These are phyloP conservation scores for Keiferia lycopersicella DNA, from an alignment of 2,888 invertebrate species.

Conservation along the genomic window DNA sequence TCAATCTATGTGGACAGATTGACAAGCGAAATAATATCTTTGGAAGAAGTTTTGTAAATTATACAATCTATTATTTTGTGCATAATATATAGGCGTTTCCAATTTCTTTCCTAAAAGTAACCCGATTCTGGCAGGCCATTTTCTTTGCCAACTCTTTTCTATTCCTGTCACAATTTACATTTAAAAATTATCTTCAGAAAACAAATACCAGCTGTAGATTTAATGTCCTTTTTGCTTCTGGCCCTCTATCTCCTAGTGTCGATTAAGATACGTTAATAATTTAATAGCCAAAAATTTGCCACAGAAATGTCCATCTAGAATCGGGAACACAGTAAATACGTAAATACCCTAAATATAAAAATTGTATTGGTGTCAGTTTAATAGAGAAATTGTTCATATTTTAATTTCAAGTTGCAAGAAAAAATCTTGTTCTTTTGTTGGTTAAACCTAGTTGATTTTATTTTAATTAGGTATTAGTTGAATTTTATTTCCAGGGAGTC, in stretches of 20 bases:
- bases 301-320: too few species aligned
- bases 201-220: too few species aligned
- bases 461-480: not conserved
- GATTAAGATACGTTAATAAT: too few species aligned
- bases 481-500: slow-evolving; percentile 16
- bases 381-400: not conserved
- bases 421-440: not conserved
- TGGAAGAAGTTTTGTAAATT: slow-evolving; percentile 26
- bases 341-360: not conserved
- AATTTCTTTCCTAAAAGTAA: not conserved
- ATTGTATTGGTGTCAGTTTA: not conserved
- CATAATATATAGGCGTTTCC: slow-evolving; percentile 7
- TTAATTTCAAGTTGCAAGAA: not conserved
- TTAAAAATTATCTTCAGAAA: too few species aligned
- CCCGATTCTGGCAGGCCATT: too few species aligned
- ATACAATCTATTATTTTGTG: slow-evolving; percentile 20
- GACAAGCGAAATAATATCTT: slow-evolving; percentile 21
- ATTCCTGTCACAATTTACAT: too few species aligned
- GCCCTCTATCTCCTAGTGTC: too few species aligned
- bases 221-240: too few species aligned
- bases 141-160: too few species aligned
- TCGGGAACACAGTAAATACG: not conserved
- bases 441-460: not conserved
- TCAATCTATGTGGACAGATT: slow-evolving; percentile 20
- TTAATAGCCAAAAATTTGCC: too few species aligned